phyloP scores from a whole-genome alignment of 2,888 invertebrate species.

The Gnatocerus cornutus region DNA sequence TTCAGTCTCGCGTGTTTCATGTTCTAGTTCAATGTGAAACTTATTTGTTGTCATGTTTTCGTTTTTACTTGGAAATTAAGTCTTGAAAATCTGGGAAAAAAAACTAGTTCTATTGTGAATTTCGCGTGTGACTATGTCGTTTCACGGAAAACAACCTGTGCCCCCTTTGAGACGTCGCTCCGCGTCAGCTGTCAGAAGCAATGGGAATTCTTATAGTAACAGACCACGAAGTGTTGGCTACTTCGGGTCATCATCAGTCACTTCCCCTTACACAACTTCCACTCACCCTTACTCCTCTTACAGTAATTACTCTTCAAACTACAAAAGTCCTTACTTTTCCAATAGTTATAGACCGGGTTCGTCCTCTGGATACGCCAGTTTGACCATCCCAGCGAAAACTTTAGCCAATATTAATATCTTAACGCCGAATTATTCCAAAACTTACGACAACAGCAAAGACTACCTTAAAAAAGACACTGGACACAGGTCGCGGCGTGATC shows the following conservation, averaged over 20 bases:
- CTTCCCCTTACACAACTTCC: constrained; percentile 54
- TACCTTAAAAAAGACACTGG: constrained; percentile 69
- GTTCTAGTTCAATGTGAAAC: constrained; percentile 45
- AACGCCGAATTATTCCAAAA: constrained; percentile 71
- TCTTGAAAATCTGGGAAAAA: constrained; percentile 20
- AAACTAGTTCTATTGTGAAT: not conserved
- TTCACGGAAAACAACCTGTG: constrained; percentile 64
- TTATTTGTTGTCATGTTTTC: constrained; percentile 33
- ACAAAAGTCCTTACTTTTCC: constrained; percentile 71
- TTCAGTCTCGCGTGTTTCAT: constrained; percentile 45
- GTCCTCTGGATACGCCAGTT: constrained; percentile 79
- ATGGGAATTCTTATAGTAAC: constrained; percentile 57
- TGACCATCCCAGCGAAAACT: constrained; percentile 77
- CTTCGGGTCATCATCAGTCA: constrained; percentile 58
- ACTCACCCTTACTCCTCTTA: constrained; percentile 65
- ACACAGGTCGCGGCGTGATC: constrained; percentile 68
- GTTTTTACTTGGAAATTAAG: not conserved
- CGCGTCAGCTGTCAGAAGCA: constrained; percentile 63
- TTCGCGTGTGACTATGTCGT: constrained; percentile 57
- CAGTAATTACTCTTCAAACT: constrained; percentile 61
- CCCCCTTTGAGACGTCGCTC: constrained; percentile 66
- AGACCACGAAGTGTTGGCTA: constrained; percentile 65
- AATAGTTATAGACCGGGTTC: constrained; percentile 74
- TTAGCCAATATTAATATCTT: constrained; percentile 76
- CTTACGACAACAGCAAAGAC: constrained; percentile 68